phyloP scores from a whole-genome alignment of 2,888 invertebrate species.

The Ectemnius continuus region DNA sequence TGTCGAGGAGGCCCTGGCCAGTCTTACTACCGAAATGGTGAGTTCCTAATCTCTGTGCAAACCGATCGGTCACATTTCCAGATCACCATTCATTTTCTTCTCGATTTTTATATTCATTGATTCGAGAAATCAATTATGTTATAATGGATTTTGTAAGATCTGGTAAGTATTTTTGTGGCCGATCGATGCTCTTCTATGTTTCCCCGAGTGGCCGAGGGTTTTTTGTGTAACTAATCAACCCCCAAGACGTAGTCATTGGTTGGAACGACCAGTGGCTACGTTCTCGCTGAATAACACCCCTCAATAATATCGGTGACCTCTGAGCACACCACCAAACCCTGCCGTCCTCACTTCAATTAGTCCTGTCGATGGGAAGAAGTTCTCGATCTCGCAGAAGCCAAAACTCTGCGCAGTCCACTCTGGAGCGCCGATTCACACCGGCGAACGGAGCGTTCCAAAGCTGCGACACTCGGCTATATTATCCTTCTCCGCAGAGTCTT shows the following conservation, averaged over 20 bases:
- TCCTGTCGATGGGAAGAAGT: neutral
- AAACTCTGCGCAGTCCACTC: conserved; percentile 8
- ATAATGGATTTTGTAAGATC: conserved; percentile 8
- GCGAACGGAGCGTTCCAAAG: conserved; percentile 51
- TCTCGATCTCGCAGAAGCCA: neutral
- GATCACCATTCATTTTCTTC: conserved; percentile 7
- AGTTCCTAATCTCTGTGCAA: conserved; percentile 66
- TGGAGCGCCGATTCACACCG: conserved; percentile 25
- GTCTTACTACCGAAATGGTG: conserved; percentile 92
- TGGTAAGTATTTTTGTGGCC: conserved; percentile 40
- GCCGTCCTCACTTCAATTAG: conserved; percentile 18
- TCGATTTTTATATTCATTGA: conserved; percentile 11
- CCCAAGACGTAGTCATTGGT: conserved; percentile 25
- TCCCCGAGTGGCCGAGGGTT: conserved; percentile 57
- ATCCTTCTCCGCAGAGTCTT: too few relatives aligned
- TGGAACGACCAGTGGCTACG: conserved; percentile 1
- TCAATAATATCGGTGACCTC: conserved; percentile 19
- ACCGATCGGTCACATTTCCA: conserved; percentile 45
- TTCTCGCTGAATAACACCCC: conserved; percentile 15
- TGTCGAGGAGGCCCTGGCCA: conserved; percentile 87
- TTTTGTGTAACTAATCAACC: conserved; percentile 49
- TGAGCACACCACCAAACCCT: conserved; percentile 19
- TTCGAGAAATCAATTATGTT: neutral
- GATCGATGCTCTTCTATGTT: conserved; percentile 51
- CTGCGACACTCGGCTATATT: too few relatives aligned